phyloP scores from a whole-genome alignment of 1,140 invertebrate species.

The Brevipalpus yothersi region DNA sequence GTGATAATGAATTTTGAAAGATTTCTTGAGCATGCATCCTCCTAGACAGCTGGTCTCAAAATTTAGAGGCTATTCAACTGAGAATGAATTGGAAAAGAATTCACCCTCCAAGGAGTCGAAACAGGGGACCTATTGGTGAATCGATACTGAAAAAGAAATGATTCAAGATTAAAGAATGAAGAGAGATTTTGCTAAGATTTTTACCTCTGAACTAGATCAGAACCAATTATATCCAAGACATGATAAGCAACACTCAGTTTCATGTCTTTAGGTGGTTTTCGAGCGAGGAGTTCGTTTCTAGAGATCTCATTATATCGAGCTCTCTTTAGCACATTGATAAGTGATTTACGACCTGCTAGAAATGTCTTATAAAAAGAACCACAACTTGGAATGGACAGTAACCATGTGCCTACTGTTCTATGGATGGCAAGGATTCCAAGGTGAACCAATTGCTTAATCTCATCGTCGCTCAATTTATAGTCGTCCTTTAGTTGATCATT shows the following conservation, averaged over 20 bases:
- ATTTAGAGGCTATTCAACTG: too few relatives aligned
- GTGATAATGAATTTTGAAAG: too few relatives aligned
- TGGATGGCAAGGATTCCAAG: neutral
- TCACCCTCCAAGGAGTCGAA: neutral
- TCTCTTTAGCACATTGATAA: neutral
- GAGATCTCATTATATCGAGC: neutral
- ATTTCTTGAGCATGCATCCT: too few relatives aligned
- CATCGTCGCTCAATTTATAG: neutral
- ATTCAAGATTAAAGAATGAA: neutral
- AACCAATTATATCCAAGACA: conserved; percentile 2
- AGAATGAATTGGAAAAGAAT: too few relatives aligned
- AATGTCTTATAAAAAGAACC: conserved; percentile 1
- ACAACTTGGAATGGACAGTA: neutral
- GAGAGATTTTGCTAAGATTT: neutral
- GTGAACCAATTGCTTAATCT: neutral
- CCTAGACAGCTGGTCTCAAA: too few relatives aligned
- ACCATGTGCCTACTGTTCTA: neutral
- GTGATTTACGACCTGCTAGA: neutral
- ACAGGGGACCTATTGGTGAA: neutral
- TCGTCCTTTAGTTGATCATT: neutral
- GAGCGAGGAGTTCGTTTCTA: neutral
- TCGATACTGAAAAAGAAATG: neutral
- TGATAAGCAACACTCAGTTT: conserved; percentile 1
- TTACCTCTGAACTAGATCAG: conserved; percentile 1
- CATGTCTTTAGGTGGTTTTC: neutral